Evolutionary conservation across 2,888 invertebrate genomes (phyloP), one percentile per base, ranked within the genome.

Genomic region (Phania funesta): DNA sequence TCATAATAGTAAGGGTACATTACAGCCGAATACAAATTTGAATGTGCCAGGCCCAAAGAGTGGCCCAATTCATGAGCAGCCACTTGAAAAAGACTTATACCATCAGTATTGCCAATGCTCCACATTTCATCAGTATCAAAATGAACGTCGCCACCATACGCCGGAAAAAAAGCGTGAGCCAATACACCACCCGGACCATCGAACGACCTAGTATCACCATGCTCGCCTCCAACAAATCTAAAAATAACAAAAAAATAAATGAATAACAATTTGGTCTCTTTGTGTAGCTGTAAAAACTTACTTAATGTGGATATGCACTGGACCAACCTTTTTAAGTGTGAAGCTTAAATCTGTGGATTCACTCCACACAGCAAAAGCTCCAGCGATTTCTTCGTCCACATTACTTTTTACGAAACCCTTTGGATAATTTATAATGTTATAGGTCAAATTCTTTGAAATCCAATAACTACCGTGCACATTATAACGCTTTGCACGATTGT

Each of bases 1-100:
- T 97, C 97, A 86, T 97, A 93, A 91, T 99, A 99, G 92, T 98
- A 99, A 4, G 99, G 99, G 3, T 98, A 98, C 99, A 99, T 99
- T 20, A 99, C 92, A 0, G 99, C 98, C 1, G 95, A 93, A 83
- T 95, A 93, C 1, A 97, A 95, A 88, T 98, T 97, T 8, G 98
- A 98, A 91, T 99, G 99, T 46, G 97, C 98, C 48, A 99, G 92
- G 20, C 99, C 99, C 50, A 99, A 92, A 0, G 98, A 98, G 91
- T 99, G 99, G 0, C 99, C 99, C 86, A 99, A 98, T 92, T 99
- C 99, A 91, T 99, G 99, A 13, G 98, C 98, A 5, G 95, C 95
- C 84, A 96, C 96, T 94, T 98, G 97, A 92, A 97, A 97, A 52
- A 98, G 93, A 92, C 97, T 98, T 58, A 97, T 97, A 83, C 98